Conservation (phyloP, 1,140 invertebrate genomes). For the Pogonomyrmex californicus region DNA sequence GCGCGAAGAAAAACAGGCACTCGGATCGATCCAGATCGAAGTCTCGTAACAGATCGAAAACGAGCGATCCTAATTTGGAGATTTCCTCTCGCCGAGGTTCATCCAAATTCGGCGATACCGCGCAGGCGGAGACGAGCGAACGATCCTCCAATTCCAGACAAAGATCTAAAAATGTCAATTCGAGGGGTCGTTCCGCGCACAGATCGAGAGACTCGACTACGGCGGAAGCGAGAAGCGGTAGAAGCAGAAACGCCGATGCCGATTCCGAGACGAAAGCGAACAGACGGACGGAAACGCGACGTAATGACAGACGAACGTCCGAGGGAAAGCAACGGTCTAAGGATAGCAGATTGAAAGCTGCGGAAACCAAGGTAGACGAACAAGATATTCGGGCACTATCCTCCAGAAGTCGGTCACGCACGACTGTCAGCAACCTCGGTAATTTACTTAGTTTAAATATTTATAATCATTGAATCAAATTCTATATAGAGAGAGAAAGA, state of each 20-base stretch:
- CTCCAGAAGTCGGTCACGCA: slow-evolving; percentile 59
- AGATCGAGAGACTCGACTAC: slow-evolving; percentile 15
- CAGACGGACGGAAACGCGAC: slow-evolving; percentile 28
- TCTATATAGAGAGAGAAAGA: not conserved
- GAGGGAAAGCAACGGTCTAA: slow-evolving; percentile 59
- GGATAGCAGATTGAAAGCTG: slow-evolving; percentile 19
- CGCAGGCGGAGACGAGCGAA: slow-evolving; percentile 35
- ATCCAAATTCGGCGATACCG: slow-evolving; percentile 52
- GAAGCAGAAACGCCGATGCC: slow-evolving; percentile 28
- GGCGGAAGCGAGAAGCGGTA: slow-evolving; percentile 44
- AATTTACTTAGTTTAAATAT: not conserved
- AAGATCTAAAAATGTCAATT: slow-evolving; percentile 21
- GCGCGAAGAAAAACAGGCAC: slow-evolving; percentile 18
- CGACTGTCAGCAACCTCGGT: not conserved
- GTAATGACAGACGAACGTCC: slow-evolving; percentile 39
- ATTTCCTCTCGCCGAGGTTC: slow-evolving; percentile 68
- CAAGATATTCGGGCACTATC: slow-evolving; percentile 59
- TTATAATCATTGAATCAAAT: not conserved
- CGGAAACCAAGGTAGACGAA: slow-evolving; percentile 61
- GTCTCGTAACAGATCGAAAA: slow-evolving; percentile 37
- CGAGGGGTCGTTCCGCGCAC: slow-evolving; percentile 51
- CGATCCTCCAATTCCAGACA: slow-evolving; percentile 21
- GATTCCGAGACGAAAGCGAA: not conserved
- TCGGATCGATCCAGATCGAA: slow-evolving; percentile 56
- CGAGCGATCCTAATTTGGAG: not conserved